phyloP scores from a whole-genome alignment of 2,797 vertebrate species.

The Oceanodroma leucorhoa region DNA sequence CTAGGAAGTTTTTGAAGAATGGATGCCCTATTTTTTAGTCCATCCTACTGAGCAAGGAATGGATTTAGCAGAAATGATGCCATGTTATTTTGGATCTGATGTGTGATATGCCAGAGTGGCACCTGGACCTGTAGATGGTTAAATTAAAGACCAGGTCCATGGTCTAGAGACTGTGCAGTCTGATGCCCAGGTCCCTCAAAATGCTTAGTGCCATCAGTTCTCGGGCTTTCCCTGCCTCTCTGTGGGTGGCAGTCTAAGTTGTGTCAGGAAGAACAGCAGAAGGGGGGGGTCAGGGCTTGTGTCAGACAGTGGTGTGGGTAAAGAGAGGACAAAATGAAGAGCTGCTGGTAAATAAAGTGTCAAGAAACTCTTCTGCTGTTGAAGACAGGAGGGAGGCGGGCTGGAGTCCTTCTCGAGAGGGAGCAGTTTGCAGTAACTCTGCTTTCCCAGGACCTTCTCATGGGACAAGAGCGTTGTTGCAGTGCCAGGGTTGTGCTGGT shows the following conservation, averaged over 20 bases:
- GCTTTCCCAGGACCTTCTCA: neutral
- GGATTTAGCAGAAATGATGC: neutral
- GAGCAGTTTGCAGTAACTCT: neutral
- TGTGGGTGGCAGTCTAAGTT: too few relatives aligned
- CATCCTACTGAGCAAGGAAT: neutral
- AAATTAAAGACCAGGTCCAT: neutral
- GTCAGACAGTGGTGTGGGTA: neutral
- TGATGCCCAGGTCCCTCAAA: neutral
- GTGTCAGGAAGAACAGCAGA: neutral
- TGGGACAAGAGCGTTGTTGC: neutral
- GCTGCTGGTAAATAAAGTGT: rapidly evolving
- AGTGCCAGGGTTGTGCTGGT: neutral
- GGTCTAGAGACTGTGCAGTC: neutral
- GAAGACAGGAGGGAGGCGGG: neutral
- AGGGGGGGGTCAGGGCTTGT: neutral
- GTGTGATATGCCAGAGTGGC: neutral
- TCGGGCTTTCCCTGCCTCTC: neutral
- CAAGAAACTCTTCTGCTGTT: neutral
- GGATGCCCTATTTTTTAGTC: neutral
- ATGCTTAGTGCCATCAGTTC: neutral
- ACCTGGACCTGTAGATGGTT: too few relatives aligned
- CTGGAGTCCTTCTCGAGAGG: neutral
- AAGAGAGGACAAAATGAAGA: neutral
- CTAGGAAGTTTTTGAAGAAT: neutral
- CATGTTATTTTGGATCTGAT: rapidly evolving